A percentile compares a stretch with the other conserved stretches of the same genome.
Conservation (phyloP, 2,888 invertebrate species). For the Plagiodera versicolora region DNA sequence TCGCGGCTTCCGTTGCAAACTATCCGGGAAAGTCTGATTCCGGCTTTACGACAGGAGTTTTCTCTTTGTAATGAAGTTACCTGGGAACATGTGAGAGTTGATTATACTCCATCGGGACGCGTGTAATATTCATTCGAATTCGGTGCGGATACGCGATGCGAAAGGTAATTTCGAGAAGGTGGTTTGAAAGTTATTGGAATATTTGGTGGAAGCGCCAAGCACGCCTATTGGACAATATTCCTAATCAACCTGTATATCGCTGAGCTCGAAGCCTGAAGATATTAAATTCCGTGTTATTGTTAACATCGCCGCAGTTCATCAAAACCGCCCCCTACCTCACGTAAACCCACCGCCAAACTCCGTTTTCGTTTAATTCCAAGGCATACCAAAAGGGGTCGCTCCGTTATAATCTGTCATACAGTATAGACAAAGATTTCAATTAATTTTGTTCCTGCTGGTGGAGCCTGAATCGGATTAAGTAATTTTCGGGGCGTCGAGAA, state of each 20-base stretch:
- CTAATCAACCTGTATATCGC: too few relatives aligned
- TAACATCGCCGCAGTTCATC: neutral
- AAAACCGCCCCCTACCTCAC: neutral
- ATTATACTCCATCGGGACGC: neutral
- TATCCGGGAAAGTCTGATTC: neutral
- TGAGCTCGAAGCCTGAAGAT: too few relatives aligned
- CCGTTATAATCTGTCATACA: slow-evolving; percentile 13
- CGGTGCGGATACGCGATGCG: too few relatives aligned
- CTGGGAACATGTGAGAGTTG: neutral
- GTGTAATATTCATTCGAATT: too few relatives aligned
- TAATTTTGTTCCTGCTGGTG: slow-evolving; percentile 15
- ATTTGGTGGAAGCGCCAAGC: too few relatives aligned
- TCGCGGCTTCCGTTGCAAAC: neutral
- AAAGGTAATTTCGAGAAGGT: too few relatives aligned
- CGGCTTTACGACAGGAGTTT: neutral
- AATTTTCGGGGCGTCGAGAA: neutral
- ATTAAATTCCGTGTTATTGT: too few relatives aligned
- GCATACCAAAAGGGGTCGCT: slow-evolving; percentile 6
- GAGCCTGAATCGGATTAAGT: neutral
- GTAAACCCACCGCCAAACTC: neutral
- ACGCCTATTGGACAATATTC: too few relatives aligned
- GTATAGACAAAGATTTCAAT: slow-evolving; percentile 23
- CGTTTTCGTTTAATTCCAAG: neutral
- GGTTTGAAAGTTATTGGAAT: too few relatives aligned
- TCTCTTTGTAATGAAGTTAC: neutral